These are phyloP conservation scores for Acanthopleura granulata DNA, from an alignment of 2,888 invertebrate species.

Conservation along the genomic window DNA sequence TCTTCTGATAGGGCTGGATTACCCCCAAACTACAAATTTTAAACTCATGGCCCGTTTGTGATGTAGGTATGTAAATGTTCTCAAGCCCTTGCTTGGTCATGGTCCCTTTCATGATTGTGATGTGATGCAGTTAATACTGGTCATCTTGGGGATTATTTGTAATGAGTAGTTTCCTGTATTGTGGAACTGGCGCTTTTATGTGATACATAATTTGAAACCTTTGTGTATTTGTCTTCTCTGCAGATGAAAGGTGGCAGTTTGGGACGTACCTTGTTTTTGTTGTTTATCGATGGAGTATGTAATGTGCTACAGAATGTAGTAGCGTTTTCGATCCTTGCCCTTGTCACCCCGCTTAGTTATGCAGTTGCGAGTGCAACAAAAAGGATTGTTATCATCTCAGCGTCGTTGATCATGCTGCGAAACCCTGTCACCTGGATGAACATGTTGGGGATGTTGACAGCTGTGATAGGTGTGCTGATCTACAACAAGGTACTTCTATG, in stretches of 20 bases:
- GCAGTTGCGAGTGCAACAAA: conserved; percentile 96
- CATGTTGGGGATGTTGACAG: conserved; percentile 89
- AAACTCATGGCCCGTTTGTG: no score
- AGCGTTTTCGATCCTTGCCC: conserved; percentile 91
- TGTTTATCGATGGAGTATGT: conserved; percentile 85
- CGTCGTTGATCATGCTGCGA: conserved; percentile 86
- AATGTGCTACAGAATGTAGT: conserved; percentile 96
- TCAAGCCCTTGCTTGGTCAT: no score
- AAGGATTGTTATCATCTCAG: conserved; percentile 87
- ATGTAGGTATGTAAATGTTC: no score
- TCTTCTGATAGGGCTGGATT: no score
- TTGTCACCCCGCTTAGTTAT: conserved; percentile 93
- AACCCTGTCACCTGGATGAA: conserved; percentile 93
- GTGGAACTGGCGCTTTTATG: no score
- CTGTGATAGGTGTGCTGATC: conserved; percentile 88
- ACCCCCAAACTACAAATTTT: no score
- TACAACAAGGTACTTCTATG: conserved; percentile 86
- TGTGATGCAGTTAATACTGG: no score
- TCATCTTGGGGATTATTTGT: no score
- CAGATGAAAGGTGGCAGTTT: conserved; percentile 58
- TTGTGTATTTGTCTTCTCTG: conserved; percentile 21
- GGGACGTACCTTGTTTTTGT: conserved; percentile 69
- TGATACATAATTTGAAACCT: no score
- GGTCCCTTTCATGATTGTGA: no score
- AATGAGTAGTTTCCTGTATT: no score